Conservation (phyloP, 2,113 vertebrate genomes). For the Neolamprologus falcicula region DNA sequence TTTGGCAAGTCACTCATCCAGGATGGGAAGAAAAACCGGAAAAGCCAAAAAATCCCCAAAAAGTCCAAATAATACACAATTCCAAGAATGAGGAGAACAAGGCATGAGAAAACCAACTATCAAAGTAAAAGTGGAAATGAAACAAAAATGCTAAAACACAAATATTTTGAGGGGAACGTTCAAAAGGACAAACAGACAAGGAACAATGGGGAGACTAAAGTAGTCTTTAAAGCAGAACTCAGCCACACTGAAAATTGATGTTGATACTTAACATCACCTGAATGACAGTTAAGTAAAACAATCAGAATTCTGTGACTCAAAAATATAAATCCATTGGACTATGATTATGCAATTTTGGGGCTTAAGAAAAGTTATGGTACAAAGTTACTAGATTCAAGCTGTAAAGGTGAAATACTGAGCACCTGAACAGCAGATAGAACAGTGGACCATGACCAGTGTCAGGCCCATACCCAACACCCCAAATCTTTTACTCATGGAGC, state of each 20-base stretch:
- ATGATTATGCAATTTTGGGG: not conserved
- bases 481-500: not conserved
- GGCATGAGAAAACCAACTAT: not conserved
- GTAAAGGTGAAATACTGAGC: not conserved
- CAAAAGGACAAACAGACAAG: not conserved
- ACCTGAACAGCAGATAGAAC: not conserved
- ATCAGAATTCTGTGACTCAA: not conserved
- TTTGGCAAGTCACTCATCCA: not conserved
- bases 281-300: not conserved
- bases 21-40: not conserved
- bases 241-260: not conserved
- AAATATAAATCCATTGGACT: not conserved
- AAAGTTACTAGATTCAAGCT: not conserved
- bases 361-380: not conserved
- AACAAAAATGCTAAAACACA: not conserved
- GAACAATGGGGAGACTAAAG: not conserved
- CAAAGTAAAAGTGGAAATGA: not conserved
- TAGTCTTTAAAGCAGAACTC: not conserved
- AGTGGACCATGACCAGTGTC: not conserved
- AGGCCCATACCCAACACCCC: not conserved
- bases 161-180: not conserved
- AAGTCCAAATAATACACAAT: not conserved
- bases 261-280: not conserved
- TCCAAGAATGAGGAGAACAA: not conserved
- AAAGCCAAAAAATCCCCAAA: not conserved